Evolutionary conservation across 2,888 invertebrate species (phyloP).

Genomic region (Drosophila macrospina): DNA sequence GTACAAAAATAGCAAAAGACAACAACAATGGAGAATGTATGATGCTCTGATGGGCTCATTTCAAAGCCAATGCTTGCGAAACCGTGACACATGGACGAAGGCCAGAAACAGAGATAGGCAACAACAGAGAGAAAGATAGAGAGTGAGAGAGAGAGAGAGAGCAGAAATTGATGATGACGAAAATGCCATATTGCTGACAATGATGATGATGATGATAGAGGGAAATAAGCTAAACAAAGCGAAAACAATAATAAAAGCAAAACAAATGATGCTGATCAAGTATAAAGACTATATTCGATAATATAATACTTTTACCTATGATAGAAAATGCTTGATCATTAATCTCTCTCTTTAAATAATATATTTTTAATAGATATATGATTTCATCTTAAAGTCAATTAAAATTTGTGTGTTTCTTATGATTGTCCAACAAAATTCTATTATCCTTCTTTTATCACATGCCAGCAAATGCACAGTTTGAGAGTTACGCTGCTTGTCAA

Average conservation of each 20-base stretch:
- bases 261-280: constrained; percentile 21
- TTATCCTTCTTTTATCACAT: too few relatives aligned
- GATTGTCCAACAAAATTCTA: too few relatives aligned
- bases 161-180: constrained; percentile 22
- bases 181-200: constrained; percentile 29
- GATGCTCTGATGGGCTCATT: constrained; percentile 43
- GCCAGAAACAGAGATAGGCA: constrained; percentile 45
- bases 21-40: constrained; percentile 37
- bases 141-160: neutral
- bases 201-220: constrained; percentile 10
- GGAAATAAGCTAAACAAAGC: constrained; percentile 8
- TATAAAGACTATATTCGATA: neutral
- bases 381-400: too few relatives aligned
- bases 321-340: too few relatives aligned
- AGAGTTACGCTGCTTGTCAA: constrained; percentile 11
- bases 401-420: too few relatives aligned
- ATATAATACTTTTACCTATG: too few relatives aligned
- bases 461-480: constrained; percentile 22
- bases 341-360: too few relatives aligned
- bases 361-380: too few relatives aligned
- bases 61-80: constrained; percentile 75
- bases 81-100: constrained; percentile 70
- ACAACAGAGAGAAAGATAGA: neutral
- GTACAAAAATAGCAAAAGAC: constrained; percentile 42
- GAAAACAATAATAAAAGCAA: constrained; percentile 30